Conservation (phyloP, 2,113 vertebrate genomes). For the Otocyon megalotis region DNA sequence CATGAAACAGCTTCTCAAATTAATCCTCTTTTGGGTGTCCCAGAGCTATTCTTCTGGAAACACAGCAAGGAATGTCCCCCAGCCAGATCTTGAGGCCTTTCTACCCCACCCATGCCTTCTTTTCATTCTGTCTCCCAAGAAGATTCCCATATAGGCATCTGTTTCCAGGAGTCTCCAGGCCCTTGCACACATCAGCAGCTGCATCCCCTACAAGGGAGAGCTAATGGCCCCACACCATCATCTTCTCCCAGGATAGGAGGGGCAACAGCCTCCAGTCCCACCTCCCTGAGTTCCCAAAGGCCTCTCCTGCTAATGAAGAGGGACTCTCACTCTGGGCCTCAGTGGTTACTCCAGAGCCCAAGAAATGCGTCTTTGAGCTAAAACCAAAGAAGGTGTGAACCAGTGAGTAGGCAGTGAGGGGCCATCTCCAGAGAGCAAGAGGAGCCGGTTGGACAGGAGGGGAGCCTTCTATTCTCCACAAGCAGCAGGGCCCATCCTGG, state of each 20-base stretch:
- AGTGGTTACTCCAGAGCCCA: neutral
- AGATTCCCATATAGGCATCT: neutral
- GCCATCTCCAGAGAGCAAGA: too few species aligned
- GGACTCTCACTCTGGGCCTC: neutral
- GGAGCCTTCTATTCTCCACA: neutral
- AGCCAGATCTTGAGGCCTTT: neutral
- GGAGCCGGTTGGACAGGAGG: rapidly evolving
- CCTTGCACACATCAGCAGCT: neutral
- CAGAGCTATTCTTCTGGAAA: neutral
- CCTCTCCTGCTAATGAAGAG: neutral
- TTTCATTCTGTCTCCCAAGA: neutral
- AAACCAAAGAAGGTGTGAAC: neutral
- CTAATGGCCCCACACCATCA: neutral
- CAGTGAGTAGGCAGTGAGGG: neutral
- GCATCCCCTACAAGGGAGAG: neutral
- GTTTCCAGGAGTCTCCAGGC: neutral
- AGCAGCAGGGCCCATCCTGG: neutral
- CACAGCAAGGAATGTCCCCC: neutral
- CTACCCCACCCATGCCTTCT: neutral
- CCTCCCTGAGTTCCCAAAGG: neutral
- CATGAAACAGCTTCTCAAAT: neutral
- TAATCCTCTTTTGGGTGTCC: neutral
- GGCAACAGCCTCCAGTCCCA: neutral
- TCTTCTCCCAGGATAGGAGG: neutral
- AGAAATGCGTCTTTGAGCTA: neutral